Evolutionary conservation across 2,113 vertebrate species (phyloP), one percentile per base, ranked within the genome.

Genomic region (Carlito syrichta): DNA sequence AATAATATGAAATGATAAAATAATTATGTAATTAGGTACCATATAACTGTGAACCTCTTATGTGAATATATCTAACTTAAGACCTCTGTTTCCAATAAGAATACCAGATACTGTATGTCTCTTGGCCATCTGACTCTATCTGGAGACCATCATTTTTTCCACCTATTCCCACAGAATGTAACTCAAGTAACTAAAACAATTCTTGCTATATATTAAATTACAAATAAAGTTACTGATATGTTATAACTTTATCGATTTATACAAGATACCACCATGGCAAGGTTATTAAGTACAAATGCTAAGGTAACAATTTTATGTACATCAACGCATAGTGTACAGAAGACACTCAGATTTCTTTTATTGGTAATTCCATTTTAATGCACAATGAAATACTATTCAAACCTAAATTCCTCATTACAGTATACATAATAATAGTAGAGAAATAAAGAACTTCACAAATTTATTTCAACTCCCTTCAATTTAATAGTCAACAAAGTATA

Each of bases 161-260:
- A 91, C 19, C 13, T 92, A 50, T 92, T 86, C 27, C 74, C 13
- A 86, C 48, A 94, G 96, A 97, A 97, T 96, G 8, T 17, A 97
- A 97, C 40, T 86, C 71, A 97, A 86, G 50, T 89, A 91, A 97
- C 89, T 97, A 92, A 96, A 69, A 82, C 69, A 17, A 92, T 96
- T 92, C 78, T 94, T 40, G 86, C 77, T 87, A 81, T 58, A 66
- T 74, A 95, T 69, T n/a, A 77, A 97, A 94, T 52, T n/a, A 3
- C 16, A 48, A 9, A 38, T 52, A n/a, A n/a, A n/a, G n/a, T n/a
- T n/a, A 82, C 22, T 86, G 78, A 60, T 8, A 92, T 0, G 93
- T 79, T 58, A 30, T 0, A 4, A 3, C 66, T 97, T 97, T 95
- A 52, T 90, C 35, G 89, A 83, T 10, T 68, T 86, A 58, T 56